phyloP scores from a whole-genome alignment of 2,888 invertebrate species.

The Xanthostigma xanthostigma region DNA sequence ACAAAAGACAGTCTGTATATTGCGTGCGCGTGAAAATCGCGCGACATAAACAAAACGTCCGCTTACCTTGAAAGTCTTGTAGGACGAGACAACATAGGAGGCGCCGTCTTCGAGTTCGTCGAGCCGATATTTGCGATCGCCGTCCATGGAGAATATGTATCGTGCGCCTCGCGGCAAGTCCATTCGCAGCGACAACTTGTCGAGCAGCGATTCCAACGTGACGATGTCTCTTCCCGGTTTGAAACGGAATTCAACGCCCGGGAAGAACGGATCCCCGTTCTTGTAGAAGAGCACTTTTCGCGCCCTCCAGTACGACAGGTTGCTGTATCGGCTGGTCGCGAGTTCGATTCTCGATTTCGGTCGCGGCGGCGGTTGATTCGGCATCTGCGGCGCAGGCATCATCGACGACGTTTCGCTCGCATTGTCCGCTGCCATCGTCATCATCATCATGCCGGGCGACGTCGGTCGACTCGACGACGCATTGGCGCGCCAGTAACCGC shows the following conservation, averaged over 20 bases:
- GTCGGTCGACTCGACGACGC: conserved; percentile 37
- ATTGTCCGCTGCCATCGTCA: conserved; percentile 31
- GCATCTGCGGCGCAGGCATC: conserved; percentile 34
- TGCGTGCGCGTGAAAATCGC: too few relatives aligned
- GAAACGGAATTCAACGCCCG: conserved; percentile 76
- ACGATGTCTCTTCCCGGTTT: conserved; percentile 79
- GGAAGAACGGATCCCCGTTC: conserved; percentile 87
- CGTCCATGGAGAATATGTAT: conserved; percentile 85
- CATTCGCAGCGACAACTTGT: conserved; percentile 74
- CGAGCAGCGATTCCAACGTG: conserved; percentile 69
- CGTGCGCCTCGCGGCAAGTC: conserved; percentile 79
- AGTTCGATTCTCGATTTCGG: conserved; percentile 38
- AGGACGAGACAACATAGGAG: conserved; percentile 84
- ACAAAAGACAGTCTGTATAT: too few relatives aligned
- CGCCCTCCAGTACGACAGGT: conserved; percentile 77
- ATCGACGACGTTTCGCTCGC: conserved; percentile 39
- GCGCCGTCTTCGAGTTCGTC: conserved; percentile 84
- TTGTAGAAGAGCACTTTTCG: conserved; percentile 78
- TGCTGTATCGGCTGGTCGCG: conserved; percentile 47
- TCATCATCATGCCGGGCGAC: conserved; percentile 39
- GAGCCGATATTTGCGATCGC: conserved; percentile 66
- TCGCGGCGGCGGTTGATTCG: conserved; percentile 25
- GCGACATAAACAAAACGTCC: background rate
- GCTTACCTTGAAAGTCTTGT: conserved; percentile 79
- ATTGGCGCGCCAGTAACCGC: conserved; percentile 33